These are phyloP conservation scores for Cynoglossus semilaevis DNA, from an alignment of 2,113 vertebrate species.

Conservation along the genomic window DNA sequence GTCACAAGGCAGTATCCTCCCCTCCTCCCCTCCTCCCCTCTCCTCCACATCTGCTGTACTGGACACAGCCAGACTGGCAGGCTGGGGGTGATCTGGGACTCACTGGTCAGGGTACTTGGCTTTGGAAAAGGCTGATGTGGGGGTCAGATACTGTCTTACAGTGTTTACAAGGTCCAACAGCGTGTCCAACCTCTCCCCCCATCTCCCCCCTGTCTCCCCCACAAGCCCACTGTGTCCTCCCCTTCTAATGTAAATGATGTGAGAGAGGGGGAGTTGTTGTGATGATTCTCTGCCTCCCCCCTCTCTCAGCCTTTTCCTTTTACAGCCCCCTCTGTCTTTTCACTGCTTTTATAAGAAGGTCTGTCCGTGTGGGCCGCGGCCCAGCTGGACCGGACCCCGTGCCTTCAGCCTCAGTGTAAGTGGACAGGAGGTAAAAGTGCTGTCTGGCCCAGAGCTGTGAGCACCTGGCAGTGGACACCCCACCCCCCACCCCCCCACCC, in stretches of 20 bases:
- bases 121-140: conserved; percentile 50
- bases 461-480: conserved; percentile 54
- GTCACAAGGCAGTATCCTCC: conserved; percentile 44
- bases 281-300: conserved; percentile 52
- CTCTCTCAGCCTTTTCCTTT: conserved; percentile 59
- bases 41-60: conserved; percentile 76
- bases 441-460: conserved; percentile 53
- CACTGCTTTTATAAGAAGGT: conserved; percentile 50
- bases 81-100: conserved; percentile 49
- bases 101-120: conserved; percentile 56
- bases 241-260: conserved; percentile 79
- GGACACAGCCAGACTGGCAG: conserved; percentile 64
- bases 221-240: conserved; percentile 64
- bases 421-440: conserved; percentile 50
- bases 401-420: conserved; percentile 58
- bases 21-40: conserved; percentile 58
- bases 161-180: conserved; percentile 74
- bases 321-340: conserved; percentile 48
- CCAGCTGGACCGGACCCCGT: conserved; percentile 45
- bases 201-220: conserved; percentile 55
- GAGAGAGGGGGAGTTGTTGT: conserved; percentile 55
- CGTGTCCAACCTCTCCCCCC: conserved; percentile 61
- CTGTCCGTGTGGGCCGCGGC: conserved; percentile 62
- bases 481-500: too few relatives aligned
- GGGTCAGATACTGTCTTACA: conserved; percentile 72